Evolutionary conservation across 2,888 invertebrate species (phyloP).

Genomic region (Sympetrum striolatum): DNA sequence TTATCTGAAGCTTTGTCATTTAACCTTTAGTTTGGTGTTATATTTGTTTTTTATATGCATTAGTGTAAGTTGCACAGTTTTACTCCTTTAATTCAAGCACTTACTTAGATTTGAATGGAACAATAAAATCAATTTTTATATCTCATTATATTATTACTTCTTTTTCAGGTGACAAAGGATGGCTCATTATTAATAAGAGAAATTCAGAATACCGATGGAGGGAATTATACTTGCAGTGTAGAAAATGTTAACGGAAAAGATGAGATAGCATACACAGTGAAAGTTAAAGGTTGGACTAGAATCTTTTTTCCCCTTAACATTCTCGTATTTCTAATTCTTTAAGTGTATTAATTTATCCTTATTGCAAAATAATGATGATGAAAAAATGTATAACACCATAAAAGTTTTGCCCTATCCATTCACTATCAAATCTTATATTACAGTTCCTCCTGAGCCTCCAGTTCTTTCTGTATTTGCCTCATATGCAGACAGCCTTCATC

Average conservation of each 20-base stretch:
- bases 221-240: constrained; percentile 88
- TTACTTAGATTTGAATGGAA: too few relatives aligned
- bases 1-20: too few relatives aligned
- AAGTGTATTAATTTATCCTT: too few relatives aligned
- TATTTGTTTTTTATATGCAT: too few relatives aligned
- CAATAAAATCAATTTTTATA: neutral
- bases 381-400: neutral
- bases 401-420: neutral
- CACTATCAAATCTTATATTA: constrained; percentile 54
- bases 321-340: neutral
- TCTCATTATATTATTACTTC: constrained; percentile 18
- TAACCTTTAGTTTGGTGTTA: too few relatives aligned
- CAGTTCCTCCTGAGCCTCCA: constrained; percentile 88
- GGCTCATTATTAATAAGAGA: constrained; percentile 80
- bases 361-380: too few relatives aligned
- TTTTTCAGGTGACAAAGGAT: constrained; percentile 57
- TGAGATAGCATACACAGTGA: constrained; percentile 79
- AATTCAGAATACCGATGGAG: constrained; percentile 81
- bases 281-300: constrained; percentile 59
- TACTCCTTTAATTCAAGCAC: too few relatives aligned
- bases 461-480: constrained; percentile 80
- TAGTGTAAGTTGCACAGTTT: too few relatives aligned
- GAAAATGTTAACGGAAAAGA: constrained; percentile 85
- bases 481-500: constrained; percentile 81
- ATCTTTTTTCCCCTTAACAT: neutral